Conservation (phyloP, 2,113 vertebrate genomes). For the Acrocephalus arundinaceus region DNA sequence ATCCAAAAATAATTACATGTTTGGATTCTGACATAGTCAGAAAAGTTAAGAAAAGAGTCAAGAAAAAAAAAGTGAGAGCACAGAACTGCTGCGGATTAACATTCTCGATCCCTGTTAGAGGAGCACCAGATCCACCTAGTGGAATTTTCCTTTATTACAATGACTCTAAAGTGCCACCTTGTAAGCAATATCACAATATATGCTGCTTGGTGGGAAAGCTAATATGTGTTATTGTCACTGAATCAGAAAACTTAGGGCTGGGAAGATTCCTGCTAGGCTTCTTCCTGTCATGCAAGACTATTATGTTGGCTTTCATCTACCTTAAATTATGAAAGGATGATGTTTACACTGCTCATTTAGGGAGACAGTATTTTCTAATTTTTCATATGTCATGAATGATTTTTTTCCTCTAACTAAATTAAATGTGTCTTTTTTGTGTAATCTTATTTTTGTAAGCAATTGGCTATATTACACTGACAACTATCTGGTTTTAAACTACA, state of each 20-base stretch:
- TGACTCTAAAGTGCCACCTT: background rate
- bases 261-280: background rate
- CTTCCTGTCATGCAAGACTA: background rate
- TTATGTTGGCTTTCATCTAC: background rate
- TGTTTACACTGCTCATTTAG: background rate
- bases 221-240: background rate
- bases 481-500: background rate
- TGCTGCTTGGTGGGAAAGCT: background rate
- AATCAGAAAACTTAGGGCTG: background rate
- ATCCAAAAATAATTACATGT: background rate
- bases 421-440: background rate
- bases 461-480: background rate
- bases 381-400: background rate
- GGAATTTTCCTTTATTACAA: constrained; percentile 69
- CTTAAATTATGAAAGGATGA: background rate
- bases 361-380: background rate
- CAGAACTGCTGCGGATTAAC: background rate
- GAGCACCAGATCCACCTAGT: constrained; percentile 78
- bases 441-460: background rate
- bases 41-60: background rate
- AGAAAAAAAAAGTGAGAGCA: background rate
- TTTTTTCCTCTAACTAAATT: background rate
- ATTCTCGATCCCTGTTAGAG: background rate
- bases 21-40: background rate
- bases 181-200: background rate